phyloP scores from a whole-genome alignment of 37 sponge, comb jelly and placozoan species.

The Haliclona indistincta region DNA sequence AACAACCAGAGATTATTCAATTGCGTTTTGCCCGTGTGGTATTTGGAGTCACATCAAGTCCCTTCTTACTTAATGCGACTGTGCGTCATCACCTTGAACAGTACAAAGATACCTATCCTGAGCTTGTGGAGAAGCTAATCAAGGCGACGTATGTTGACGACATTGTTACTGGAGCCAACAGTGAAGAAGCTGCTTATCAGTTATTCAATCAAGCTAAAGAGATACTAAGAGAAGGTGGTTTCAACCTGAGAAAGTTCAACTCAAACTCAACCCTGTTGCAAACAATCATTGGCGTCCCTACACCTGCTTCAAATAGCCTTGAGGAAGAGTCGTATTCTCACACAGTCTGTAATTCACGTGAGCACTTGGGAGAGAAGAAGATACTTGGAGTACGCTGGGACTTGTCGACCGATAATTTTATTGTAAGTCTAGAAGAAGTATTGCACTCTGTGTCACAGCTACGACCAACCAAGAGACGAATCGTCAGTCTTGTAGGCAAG shows the following conservation, averaged over 20 bases:
- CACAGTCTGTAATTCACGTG: no score
- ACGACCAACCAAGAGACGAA: constrained; percentile 18
- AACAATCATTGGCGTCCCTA: background rate
- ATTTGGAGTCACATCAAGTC: background rate
- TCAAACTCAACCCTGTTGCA: background rate
- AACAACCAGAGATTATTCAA: background rate
- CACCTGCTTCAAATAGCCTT: constrained; percentile 1
- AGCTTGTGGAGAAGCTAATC: background rate
- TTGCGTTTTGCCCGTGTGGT: background rate
- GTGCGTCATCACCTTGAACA: background rate
- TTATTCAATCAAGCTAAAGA: background rate
- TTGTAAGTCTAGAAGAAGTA: constrained; percentile 5
- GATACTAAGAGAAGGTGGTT: background rate
- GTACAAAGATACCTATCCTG: background rate
- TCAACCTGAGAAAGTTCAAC: background rate
- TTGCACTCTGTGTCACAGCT: background rate
- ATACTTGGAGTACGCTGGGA: constrained; percentile 40
- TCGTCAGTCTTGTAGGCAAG: background rate
- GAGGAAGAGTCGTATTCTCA: background rate
- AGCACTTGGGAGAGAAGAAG: constrained; percentile 16
- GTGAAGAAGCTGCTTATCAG: background rate
- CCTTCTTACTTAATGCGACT: background rate
- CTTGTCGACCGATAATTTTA: constrained; percentile 3
- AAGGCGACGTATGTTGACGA: background rate
- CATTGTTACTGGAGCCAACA: background rate